Conservation (phyloP, 2,888 invertebrate genomes). For the Beris morrisii region DNA sequence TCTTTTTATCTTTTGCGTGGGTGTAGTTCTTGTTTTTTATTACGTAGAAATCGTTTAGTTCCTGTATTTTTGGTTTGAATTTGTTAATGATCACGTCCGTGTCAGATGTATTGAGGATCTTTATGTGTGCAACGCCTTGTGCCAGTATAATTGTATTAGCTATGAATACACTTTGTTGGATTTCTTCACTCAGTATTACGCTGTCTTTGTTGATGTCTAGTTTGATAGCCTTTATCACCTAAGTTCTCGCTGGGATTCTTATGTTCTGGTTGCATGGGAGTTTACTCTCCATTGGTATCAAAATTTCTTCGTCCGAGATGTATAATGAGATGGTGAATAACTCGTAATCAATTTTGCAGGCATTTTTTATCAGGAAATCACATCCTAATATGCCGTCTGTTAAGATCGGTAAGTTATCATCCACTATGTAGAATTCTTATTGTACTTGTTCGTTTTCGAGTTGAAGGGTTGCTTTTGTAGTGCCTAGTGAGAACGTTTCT, state of each 20-base stretch:
- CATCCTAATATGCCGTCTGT: slow-evolving; percentile 29
- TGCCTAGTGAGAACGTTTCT: background rate
- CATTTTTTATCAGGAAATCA: slow-evolving; percentile 10
- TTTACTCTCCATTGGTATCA: slow-evolving; percentile 29
- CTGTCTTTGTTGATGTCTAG: slow-evolving; percentile 16
- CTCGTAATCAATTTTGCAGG: slow-evolving; percentile 26
- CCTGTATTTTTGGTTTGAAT: background rate
- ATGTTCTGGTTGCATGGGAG: slow-evolving; percentile 1
- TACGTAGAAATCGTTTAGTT: background rate
- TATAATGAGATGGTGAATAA: slow-evolving; percentile 13
- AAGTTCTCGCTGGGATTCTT: background rate
- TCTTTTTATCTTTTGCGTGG: no score
- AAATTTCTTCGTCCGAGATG: background rate
- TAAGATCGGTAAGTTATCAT: slow-evolving; percentile 21
- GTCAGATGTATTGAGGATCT: slow-evolving; percentile 16
- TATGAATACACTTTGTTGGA: slow-evolving; percentile 21
- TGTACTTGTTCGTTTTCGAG: background rate
- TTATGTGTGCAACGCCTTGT: slow-evolving; percentile 10
- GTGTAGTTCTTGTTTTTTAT: background rate
- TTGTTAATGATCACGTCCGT: slow-evolving; percentile 2
- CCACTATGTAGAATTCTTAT: slow-evolving; percentile 9
- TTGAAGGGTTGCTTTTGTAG: background rate
- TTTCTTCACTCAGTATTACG: slow-evolving; percentile 24
- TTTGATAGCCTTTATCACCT: background rate
- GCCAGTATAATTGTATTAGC: slow-evolving; percentile 26